Evolutionary conservation across 2,888 invertebrate species (phyloP), one percentile per base, ranked within the genome.

Genomic region (Chymomyza fuscimana): DNA sequence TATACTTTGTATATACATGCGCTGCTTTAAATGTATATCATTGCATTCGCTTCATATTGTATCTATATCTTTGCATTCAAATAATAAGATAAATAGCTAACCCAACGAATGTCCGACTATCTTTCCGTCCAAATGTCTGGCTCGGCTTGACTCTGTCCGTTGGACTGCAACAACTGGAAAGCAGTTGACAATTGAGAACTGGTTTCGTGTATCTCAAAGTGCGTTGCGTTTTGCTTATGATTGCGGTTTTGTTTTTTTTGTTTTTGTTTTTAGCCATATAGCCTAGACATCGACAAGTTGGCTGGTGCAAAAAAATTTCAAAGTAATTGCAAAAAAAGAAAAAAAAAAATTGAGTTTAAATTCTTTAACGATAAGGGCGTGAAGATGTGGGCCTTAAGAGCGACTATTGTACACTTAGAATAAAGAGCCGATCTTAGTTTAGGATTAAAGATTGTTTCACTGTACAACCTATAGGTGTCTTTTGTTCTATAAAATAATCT

Each of bases 121-220:
- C 54, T 22, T 54, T 19, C 54, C 5, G 19, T 54, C 19, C 52
- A n/a, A n/a, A 6, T n/a, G 52, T 15, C 52, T 52, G 16, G 52
- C 19, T 15, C 15, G 51, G 51, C 51, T 16, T 5, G 52, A 52
- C n/a, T 52, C 4, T 52, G 16, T 54, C 54, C 54, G 40, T 46
- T 46, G 54, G 54, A 54, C 54, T 54, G 54, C 19, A 22, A 15
- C 58, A 58, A 58, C 58, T 29, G 7, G 58, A 58, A 58, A 58
- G 29, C 58, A 25, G 58, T 58, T 58, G 25, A 58, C 58, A 58
- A 58, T 25, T 58, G 10, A 58, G 29, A 58, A 58, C 58, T 58
- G 58, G 58, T 58, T 58, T 58, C 54, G n/a, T 9, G 19, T 54
- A 5, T 46, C 12, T 4, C 40, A 12, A 46, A 46, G 40, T 46